Percentiles rank a stretch among this genome's conserved stretches.
These are phyloP conservation scores for Dione juno DNA, from an alignment of 2,888 invertebrate species.

Conservation along the genomic window DNA sequence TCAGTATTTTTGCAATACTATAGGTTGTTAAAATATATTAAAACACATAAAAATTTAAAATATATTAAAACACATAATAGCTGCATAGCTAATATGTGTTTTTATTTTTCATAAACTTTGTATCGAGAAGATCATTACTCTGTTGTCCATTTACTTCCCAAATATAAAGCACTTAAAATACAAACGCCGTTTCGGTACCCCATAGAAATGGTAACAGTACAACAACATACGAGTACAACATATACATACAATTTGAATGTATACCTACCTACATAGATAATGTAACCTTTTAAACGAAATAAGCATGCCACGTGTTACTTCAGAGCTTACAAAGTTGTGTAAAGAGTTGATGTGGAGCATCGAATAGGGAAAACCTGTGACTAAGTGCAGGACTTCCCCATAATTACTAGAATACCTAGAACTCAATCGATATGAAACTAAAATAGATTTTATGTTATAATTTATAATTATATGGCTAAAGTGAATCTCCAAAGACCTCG, in stretches of 20 bases:
- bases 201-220: neutral
- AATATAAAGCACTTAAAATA: neutral
- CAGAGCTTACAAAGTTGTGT: conserved; percentile 38
- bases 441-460: conserved; percentile 2
- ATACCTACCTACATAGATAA: conserved; percentile 4
- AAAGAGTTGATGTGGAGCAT: conserved; percentile 32
- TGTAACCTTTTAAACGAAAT: conserved; percentile 19
- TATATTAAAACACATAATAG: no score
- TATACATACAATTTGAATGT: neutral
- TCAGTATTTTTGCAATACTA: no score
- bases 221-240: neutral
- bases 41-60: no score
- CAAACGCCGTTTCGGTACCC: neutral
- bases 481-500: neutral
- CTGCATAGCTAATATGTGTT: no score
- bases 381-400: conserved; percentile 50
- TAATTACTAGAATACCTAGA: conserved; percentile 40
- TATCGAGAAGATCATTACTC: no score
- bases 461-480: no score
- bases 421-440: conserved; percentile 20
- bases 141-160: no score
- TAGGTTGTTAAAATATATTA: no score
- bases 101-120: no score
- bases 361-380: conserved; percentile 58
- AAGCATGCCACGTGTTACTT: conserved; percentile 22